These are phyloP conservation scores for Pheosia gnoma DNA, from an alignment of 2,888 invertebrate genomes.

Conservation along the genomic window DNA sequence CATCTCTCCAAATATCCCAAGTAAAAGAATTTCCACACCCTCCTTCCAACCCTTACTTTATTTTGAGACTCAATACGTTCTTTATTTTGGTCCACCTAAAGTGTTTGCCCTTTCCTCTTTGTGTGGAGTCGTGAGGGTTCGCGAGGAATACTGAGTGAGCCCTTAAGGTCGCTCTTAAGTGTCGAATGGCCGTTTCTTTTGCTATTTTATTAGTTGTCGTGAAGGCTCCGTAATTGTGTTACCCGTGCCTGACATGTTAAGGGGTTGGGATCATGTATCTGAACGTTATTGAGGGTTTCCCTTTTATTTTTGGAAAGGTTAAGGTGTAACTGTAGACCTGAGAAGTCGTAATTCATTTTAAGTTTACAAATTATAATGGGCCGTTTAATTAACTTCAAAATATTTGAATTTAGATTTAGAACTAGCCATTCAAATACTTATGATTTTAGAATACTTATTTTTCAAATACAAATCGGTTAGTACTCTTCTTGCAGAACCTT, in stretches of 20 bases:
- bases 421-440: too few species aligned
- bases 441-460: too few species aligned
- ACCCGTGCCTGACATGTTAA: conserved; percentile 44
- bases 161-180: conserved; percentile 64
- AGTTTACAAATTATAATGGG: too few species aligned
- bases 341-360: too few species aligned
- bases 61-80: conserved; percentile 82
- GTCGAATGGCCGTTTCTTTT: conserved; percentile 73
- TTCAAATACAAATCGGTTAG: too few species aligned
- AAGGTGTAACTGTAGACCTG: conserved; percentile 6
- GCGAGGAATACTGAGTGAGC: conserved; percentile 77
- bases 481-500: too few species aligned
- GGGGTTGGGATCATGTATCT: conserved; percentile 20
- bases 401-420: too few species aligned
- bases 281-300: not conserved
- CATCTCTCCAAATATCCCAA: conserved; percentile 52
- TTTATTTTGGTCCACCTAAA: conserved; percentile 73
- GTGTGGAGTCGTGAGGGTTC: conserved; percentile 64
- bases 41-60: conserved; percentile 76
- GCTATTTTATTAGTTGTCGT: conserved; percentile 80
- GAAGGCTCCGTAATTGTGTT: conserved; percentile 71
- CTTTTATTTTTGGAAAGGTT: conserved; percentile 6
- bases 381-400: too few species aligned
- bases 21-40: conserved; percentile 58
- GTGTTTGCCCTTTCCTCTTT: conserved; percentile 79